Evolutionary conservation across 2,113 vertebrate species (phyloP).

Genomic region (Poecilia latipinna): DNA sequence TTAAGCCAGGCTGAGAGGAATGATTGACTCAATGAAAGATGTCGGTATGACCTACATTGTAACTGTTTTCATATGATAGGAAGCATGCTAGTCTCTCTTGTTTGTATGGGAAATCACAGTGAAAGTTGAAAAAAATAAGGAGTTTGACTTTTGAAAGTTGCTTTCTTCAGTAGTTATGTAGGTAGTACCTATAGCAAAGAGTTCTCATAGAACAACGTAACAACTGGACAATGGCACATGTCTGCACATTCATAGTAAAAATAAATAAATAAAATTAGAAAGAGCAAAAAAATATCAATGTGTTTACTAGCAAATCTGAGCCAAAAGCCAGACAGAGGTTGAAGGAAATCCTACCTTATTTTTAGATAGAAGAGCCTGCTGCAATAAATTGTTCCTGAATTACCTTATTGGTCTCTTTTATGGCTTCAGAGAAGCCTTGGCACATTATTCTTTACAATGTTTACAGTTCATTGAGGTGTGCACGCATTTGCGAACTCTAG

Average conservation of each 20-base stretch:
- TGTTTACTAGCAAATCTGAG: background rate
- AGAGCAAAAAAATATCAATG: background rate
- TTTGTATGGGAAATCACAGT: slow-evolving; percentile 2
- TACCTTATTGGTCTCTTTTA: background rate
- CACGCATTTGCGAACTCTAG: no score
- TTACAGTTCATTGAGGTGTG: no score
- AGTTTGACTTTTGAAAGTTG: background rate
- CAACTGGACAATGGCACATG: background rate
- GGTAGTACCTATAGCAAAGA: background rate
- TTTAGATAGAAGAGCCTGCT: no score
- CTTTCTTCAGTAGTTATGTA: background rate
- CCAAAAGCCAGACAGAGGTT: background rate
- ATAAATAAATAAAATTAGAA: background rate
- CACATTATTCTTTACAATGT: no score
- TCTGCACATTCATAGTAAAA: background rate
- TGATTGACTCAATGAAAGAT: slow-evolving; percentile 58
- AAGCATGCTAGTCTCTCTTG: slow-evolving; percentile 6
- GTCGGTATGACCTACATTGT: slow-evolving; percentile 66
- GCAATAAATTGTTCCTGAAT: background rate
- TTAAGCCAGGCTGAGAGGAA: slow-evolving; percentile 47
- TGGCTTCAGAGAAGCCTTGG: background rate
- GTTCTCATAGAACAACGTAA: background rate
- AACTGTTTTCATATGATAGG: slow-evolving; percentile 1
- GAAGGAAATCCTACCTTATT: background rate
- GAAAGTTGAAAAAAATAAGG: background rate